Conservation (phyloP, 1,140 invertebrate genomes). For the Drosophila repletoides region DNA sequence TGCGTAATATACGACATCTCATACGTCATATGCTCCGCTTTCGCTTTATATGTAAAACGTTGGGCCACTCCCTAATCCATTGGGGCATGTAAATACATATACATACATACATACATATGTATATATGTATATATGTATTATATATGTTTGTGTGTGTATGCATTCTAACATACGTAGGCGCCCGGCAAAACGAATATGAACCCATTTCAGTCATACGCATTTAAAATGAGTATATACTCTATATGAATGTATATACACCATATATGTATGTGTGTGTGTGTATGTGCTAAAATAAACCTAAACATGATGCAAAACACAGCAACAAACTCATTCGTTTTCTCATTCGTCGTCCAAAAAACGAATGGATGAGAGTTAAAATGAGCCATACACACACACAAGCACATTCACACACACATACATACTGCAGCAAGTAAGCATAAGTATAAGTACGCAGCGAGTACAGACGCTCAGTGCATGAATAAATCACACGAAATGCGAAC, state of each 20-base stretch:
- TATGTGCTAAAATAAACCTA: slow-evolving; percentile 73
- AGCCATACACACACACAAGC: slow-evolving; percentile 53
- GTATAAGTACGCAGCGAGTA: slow-evolving; percentile 77
- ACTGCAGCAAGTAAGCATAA: slow-evolving; percentile 71
- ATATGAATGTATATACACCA: slow-evolving; percentile 15
- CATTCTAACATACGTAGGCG: slow-evolving; percentile 27
- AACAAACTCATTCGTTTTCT: slow-evolving; percentile 77
- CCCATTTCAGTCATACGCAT: slow-evolving; percentile 60
- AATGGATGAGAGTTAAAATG: slow-evolving; percentile 81
- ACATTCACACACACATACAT: slow-evolving; percentile 19
- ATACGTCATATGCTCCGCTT: slow-evolving; percentile 16
- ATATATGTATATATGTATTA: background rate
- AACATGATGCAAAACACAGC: slow-evolving; percentile 61
- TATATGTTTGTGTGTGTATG: slow-evolving; percentile 6
- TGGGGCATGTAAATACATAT: slow-evolving; percentile 15
- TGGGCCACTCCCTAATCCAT: slow-evolving; percentile 37
- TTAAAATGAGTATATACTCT: slow-evolving; percentile 41
- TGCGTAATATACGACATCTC: slow-evolving; percentile 46
- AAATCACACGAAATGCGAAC: slow-evolving; percentile 79
- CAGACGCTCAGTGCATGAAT: slow-evolving; percentile 59
- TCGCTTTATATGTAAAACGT: slow-evolving; percentile 6
- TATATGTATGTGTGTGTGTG: slow-evolving; percentile 32
- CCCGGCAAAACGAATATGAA: slow-evolving; percentile 35
- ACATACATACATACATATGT: slow-evolving; percentile 12
- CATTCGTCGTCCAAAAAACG: slow-evolving; percentile 75